Evolutionary conservation across 2,888 invertebrate genomes (phyloP), one percentile per base, ranked within the genome.

Genomic region (Branchipolynoe longqiensis): DNA sequence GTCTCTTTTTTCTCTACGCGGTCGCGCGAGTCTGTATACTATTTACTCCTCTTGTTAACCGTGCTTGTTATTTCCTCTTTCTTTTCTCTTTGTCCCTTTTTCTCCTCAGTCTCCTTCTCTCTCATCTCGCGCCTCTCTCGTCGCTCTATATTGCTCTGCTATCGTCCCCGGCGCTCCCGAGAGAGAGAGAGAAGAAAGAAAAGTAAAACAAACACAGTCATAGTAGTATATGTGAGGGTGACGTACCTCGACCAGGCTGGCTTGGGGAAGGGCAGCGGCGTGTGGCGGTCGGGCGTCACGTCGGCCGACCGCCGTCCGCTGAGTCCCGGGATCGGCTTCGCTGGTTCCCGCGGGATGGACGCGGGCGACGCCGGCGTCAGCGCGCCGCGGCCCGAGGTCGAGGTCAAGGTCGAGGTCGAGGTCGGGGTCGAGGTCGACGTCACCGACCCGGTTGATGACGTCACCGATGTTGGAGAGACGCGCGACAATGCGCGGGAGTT

Each of bases 251-350:
- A 58, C 82, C 82, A 82, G 36, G 56, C 58, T 56, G 82, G 56
- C 33, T 58, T 58, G 25, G 82, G 58, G 36, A 58, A 58, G 38
- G 82, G 36, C 38, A 58, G 38, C 38, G 56, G 56, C 3, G 56
- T 58, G 36, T 56, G 56, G n/a, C 58, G 22, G 58, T 82, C 82
- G n/a, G n/a, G n/a, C n/a, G n/a, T n/a, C 18, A 4, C 33, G 31
- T 82, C 82, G 33, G 8, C 82, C 3, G 84, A 31, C 36, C 84
- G 40, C 0, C 62, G 59, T 8, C 84, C 84, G n/a, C 69, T 69
- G 22, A 84, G 54, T 4, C 84, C 84, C 28, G 84, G 84, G n/a
- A 84, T 84, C 31, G 84, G 84, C 41, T 84, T 84, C 14, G 84
- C 84, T 1, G 84, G 84, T 31, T 84, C 84, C 28, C 84, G 84